Evolutionary conservation across 2,797 vertebrate species (phyloP).

Genomic region (Macropus fuliginosus): DNA sequence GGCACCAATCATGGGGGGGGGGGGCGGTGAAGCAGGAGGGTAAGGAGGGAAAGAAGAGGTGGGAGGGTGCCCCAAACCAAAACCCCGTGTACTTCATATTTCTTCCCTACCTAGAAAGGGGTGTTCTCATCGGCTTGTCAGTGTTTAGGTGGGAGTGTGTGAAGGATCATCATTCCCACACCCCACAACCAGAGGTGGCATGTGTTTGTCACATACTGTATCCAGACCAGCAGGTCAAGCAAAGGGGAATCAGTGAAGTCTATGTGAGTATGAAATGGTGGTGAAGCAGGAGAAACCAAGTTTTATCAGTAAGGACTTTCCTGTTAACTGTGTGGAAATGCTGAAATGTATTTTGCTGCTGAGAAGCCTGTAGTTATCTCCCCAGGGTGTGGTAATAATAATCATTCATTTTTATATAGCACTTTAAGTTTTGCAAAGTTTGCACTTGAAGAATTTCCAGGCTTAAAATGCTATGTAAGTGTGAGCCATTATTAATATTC

Average conservation of each 20-base stretch:
- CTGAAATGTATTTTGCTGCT: not conserved
- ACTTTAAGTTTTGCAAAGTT: not conserved
- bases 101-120: constrained; percentile 6
- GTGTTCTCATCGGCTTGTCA: not conserved
- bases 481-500: not conserved
- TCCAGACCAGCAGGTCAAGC: not conserved
- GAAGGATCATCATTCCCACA: not conserved
- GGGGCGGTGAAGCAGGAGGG: not conserved
- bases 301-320: not conserved
- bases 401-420: not conserved
- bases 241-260: not conserved
- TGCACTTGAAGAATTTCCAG: not conserved
- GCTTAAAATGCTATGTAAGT: not conserved
- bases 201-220: constrained; percentile 23
- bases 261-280: not conserved
- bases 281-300: not conserved
- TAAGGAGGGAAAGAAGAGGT: constrained; percentile 39
- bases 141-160: not conserved
- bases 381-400: not conserved
- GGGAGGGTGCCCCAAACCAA: constrained; percentile 22
- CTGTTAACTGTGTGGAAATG: not conserved
- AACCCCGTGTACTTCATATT: constrained; percentile 9
- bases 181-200: not conserved
- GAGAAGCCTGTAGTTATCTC: not conserved
- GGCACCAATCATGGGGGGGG: not conserved